Conservation (phyloP, 2,797 vertebrate species). For the Catamblyrhynchus diadema region DNA sequence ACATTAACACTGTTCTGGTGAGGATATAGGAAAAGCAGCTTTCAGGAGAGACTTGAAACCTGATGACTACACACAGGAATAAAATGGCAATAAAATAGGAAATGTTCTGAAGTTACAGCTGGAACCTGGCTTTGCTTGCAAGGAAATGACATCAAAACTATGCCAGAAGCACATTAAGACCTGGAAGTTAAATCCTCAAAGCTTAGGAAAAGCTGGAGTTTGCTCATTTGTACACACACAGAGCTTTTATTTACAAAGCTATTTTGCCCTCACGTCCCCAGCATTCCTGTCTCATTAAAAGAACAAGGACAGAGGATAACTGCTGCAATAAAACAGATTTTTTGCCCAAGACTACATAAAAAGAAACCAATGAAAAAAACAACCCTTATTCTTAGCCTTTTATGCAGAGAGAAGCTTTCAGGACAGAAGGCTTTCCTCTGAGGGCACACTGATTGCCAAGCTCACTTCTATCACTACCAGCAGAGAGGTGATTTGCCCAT, state of each 20-base stretch:
- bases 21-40: neutral
- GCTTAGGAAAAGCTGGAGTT: slow-evolving; percentile 21
- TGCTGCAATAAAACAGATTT: neutral
- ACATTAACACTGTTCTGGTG: neutral
- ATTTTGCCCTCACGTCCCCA: neutral
- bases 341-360: neutral
- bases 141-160: slow-evolving; percentile 54
- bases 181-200: slow-evolving; percentile 50
- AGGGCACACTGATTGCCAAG: neutral
- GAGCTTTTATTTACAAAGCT: slow-evolving; percentile 30
- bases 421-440: neutral
- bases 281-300: slow-evolving; percentile 10
- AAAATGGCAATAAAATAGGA: slow-evolving; percentile 8
- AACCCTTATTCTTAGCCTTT: neutral
- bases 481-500: neutral
- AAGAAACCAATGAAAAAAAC: neutral
- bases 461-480: neutral
- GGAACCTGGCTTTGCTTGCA: slow-evolving; percentile 16
- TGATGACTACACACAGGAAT: neutral
- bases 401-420: neutral
- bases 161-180: slow-evolving; percentile 34
- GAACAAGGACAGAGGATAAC: neutral
- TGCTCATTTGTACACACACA: neutral
- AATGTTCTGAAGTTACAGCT: slow-evolving; percentile 8
- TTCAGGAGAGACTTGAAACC: neutral